Evolutionary conservation across 2,113 vertebrate genomes (phyloP).

Genomic region (Notarius lentiginosus): DNA sequence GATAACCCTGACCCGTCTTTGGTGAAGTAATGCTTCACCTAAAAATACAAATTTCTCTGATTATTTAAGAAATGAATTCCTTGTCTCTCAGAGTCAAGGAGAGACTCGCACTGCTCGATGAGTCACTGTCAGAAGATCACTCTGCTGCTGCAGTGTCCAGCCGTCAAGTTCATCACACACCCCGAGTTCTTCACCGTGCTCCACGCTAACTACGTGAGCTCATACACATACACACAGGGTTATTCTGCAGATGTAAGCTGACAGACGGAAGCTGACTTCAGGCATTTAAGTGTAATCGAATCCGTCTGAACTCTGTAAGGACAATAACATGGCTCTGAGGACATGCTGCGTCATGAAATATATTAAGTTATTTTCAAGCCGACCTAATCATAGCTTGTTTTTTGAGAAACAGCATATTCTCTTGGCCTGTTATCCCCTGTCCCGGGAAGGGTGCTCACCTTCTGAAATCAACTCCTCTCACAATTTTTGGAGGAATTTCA

Average conservation of each 20-base stretch:
- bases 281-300: background rate
- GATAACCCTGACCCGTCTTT: background rate
- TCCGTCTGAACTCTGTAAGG: background rate
- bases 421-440: background rate
- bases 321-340: background rate
- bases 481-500: too few species aligned
- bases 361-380: background rate
- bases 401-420: background rate
- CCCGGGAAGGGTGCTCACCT: too few species aligned
- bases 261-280: background rate
- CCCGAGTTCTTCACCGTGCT: slow-evolving; percentile 89
- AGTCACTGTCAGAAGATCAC: slow-evolving; percentile 86
- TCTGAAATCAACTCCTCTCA: too few species aligned
- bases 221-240: background rate
- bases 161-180: slow-evolving; percentile 89
- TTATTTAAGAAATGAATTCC: background rate
- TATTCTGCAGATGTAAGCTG: background rate
- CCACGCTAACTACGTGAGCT: slow-evolving; percentile 85
- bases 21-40: background rate
- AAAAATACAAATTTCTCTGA: background rate
- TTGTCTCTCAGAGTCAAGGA: slow-evolving; percentile 75
- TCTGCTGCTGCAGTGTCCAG: slow-evolving; percentile 82
- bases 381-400: background rate
- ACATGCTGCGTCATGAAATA: background rate
- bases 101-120: slow-evolving; percentile 80